These are phyloP conservation scores for Enteromius fasciolatus DNA, from an alignment of 2,797 vertebrate species.

Conservation along the genomic window DNA sequence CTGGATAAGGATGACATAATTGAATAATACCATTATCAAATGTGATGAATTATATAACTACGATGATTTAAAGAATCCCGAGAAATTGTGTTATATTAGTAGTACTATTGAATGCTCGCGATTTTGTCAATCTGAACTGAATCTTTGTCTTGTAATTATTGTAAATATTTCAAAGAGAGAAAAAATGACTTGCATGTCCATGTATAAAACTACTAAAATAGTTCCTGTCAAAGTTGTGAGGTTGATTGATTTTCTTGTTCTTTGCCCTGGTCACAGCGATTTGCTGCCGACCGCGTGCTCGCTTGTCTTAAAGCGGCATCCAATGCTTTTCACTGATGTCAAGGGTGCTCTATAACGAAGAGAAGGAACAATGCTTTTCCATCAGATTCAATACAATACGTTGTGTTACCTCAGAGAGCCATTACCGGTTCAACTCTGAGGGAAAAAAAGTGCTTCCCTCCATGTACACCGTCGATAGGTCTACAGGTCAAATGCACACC, in stretches of 20 bases:
- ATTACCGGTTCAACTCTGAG: conserved; percentile 64
- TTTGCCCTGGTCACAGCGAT: conserved; percentile 63
- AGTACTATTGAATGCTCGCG: conserved; percentile 81
- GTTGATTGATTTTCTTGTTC: conserved; percentile 57
- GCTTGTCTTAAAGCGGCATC: conserved; percentile 16
- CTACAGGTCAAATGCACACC: conserved; percentile 40
- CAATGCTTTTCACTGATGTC: conserved; percentile 30
- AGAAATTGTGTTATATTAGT: conserved; percentile 76
- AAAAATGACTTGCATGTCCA: conserved; percentile 86
- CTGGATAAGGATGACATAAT: conserved; percentile 60
- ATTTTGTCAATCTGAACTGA: conserved; percentile 84
- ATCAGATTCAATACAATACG: conserved; percentile 26
- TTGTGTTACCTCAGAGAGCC: conserved; percentile 47
- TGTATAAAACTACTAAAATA: conserved; percentile 84
- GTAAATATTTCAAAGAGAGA: conserved; percentile 85
- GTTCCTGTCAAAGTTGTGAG: conserved; percentile 79
- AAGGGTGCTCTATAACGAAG: conserved; percentile 1
- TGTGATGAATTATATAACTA: conserved; percentile 65
- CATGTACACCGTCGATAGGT: conserved; percentile 64
- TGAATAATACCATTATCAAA: conserved; percentile 56
- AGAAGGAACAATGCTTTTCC: conserved; percentile 26
- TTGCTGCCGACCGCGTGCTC: conserved; percentile 7
- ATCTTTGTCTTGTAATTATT: conserved; percentile 87
- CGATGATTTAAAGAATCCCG: conserved; percentile 73
- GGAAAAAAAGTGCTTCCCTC: conserved; percentile 81